phyloP scores from a whole-genome alignment of 2,888 invertebrate species.

The Petrolisthes manimaculis region DNA sequence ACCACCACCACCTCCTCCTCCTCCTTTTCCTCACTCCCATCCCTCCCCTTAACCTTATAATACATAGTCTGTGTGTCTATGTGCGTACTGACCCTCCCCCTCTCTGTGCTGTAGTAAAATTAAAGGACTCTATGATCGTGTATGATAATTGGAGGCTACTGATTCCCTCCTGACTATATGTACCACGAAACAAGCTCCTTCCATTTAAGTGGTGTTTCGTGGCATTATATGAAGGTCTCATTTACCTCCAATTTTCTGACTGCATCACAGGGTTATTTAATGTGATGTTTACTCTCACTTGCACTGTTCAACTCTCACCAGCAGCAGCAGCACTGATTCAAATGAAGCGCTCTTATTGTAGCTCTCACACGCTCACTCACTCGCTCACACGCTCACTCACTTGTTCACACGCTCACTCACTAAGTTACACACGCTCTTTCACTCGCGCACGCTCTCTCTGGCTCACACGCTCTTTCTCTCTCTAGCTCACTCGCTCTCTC shows the following conservation, averaged over 20 bases:
- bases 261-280: no score
- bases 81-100: no score
- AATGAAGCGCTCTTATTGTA: not conserved
- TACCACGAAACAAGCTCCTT: no score
- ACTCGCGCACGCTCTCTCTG: not conserved
- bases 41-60: not conserved
- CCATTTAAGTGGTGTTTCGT: no score
- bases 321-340: not conserved
- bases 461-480: slow-evolving; percentile 1
- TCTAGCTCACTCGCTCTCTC: slow-evolving; percentile 2
- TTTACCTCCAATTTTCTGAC: no score
- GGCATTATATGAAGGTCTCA: no score
- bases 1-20: not conserved
- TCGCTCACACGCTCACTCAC: not conserved
- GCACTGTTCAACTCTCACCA: not conserved
- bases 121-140: no score
- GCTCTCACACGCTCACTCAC: slow-evolving; percentile 6
- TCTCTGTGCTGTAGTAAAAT: no score
- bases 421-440: not conserved
- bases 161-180: no score
- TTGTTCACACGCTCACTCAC: not conserved
- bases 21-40: not conserved
- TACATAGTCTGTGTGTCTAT: not conserved
- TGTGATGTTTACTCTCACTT: not conserved
- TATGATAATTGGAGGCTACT: no score